Base-by-base conservation (phyloP, 2,797 vertebrate species). In the Falco peregrinus region DNA sequence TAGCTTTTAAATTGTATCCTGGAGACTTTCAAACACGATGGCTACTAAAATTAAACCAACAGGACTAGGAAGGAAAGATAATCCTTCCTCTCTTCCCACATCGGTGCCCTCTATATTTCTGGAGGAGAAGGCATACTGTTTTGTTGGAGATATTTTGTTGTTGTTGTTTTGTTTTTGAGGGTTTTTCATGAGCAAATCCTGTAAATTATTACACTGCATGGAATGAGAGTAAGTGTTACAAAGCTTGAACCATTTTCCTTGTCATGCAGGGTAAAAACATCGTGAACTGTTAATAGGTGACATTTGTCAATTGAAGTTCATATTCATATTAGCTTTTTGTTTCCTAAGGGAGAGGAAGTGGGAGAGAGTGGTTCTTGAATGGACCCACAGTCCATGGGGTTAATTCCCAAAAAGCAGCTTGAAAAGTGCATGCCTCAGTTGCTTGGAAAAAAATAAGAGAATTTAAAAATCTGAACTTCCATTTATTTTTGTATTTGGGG, bases 401-500 rank as follows among this genome's bases (percentile, higher is more conserved):
- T 89, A 73, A 67, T 89, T 94, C 59, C 56, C 59, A 43, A 78
- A 89, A 74, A 93, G n/a, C 28, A 50, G 12, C 22, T 6, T 74
- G 61, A 73, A 74, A 53, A 43, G 47, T 83, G 7, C 11, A 17
- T 33, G 9, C 21, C 26, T 87, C 39, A 33, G 53, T 47, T 87
- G 24, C 41, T 71, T 78, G 74, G 41, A 45, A 45, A 45, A 45
- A 63, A 37, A 51, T 51, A 65, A 76, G 59, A 63, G 11, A 76
- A 37, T 79, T 63, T 39, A 20, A 86, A 81, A 81, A 84, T 82
- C 26, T 81, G 6, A 17, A 15, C 29, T 59, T 45, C 11, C 15
- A 13, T 83, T 95, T 91, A 24, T 84, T 94, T 90, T 91, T 85
- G 12, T 83, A 13, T 91, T 90, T 85, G 39, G 41, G 43, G 10